Conservation (phyloP, 2,797 vertebrate species). For the Danio jaintianensis region DNA sequence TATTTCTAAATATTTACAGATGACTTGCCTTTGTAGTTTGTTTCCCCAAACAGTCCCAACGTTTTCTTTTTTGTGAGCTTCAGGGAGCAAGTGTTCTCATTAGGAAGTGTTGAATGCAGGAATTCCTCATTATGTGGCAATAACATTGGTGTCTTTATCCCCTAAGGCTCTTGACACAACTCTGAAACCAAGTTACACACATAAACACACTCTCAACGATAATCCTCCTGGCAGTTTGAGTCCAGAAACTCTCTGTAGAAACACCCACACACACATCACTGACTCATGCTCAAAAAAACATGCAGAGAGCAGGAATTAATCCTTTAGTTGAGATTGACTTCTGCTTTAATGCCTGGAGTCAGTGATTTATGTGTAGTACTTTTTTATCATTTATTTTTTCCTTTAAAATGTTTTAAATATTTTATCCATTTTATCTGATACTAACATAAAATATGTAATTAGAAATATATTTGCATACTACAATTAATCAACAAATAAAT, state of each 20-base stretch:
- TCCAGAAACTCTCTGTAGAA: neutral
- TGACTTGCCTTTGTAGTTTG: neutral
- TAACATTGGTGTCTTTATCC: neutral
- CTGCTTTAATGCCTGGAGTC: neutral
- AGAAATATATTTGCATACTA: too few relatives aligned
- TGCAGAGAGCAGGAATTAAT: neutral
- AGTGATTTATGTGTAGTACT: neutral
- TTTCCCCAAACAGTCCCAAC: neutral
- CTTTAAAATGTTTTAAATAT: neutral
- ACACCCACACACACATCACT: neutral
- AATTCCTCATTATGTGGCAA: neutral
- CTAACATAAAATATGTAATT: too few relatives aligned
- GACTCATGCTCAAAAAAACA: neutral
- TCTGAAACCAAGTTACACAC: neutral
- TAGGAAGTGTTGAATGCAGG: neutral
- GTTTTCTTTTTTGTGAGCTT: slow-evolving; percentile 11
- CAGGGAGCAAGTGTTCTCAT: neutral
- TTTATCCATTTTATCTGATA: too few relatives aligned
- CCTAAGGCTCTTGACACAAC: neutral
- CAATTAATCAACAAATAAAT: too few relatives aligned
- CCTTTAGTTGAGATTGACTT: neutral
- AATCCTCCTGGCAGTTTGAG: neutral
- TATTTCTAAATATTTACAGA: neutral
- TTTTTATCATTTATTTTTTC: neutral
- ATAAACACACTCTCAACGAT: neutral